phyloP scores from a whole-genome alignment of 2,113 vertebrate genomes.

The Eulemur rufifrons region DNA sequence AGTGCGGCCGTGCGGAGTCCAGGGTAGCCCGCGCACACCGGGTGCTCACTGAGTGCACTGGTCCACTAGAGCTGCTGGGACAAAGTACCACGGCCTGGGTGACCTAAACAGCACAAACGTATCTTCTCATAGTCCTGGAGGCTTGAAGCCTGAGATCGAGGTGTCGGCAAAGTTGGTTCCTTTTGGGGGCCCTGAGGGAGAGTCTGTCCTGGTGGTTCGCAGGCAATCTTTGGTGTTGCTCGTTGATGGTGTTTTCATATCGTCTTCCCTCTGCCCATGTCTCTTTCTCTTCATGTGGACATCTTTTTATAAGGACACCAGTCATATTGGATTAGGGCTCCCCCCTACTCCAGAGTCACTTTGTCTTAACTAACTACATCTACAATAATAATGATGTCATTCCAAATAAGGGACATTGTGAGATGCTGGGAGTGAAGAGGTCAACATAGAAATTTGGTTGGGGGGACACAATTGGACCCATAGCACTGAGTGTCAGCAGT shows the following conservation, averaged over 20 bases:
- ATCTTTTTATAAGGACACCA: neutral
- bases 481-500: neutral
- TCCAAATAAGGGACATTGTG: neutral
- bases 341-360: neutral
- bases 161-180: neutral
- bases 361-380: neutral
- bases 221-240: neutral
- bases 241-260: neutral
- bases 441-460: neutral
- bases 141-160: neutral
- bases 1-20: too few relatives aligned
- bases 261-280: neutral
- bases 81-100: neutral
- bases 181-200: neutral
- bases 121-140: neutral
- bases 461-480: neutral
- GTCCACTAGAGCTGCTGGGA: neutral
- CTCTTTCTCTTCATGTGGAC: neutral
- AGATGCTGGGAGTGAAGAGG: neutral
- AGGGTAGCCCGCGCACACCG: rapidly evolving
- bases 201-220: neutral
- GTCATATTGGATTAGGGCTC: neutral
- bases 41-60: rapidly evolving
- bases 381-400: too few relatives aligned
- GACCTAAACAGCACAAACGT: neutral